These are phyloP conservation scores for Dicranocentrus wangi DNA, from an alignment of 2,888 invertebrate species.

Conservation along the genomic window DNA sequence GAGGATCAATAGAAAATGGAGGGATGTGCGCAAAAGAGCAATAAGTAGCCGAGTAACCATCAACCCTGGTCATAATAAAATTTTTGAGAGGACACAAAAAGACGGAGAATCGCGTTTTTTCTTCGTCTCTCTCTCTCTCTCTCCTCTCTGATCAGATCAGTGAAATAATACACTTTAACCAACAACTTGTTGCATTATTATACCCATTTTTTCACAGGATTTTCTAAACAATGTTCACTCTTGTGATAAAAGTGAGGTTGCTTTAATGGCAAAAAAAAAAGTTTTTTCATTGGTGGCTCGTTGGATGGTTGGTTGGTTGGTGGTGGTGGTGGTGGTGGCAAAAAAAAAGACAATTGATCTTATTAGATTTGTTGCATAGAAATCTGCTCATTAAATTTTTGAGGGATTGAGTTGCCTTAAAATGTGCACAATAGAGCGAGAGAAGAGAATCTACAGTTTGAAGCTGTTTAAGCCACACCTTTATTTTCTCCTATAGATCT, in stretches of 20 bases:
- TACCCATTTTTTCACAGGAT: too few relatives aligned
- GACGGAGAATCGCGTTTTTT: slow-evolving; percentile 3
- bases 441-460: too few relatives aligned
- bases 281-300: too few relatives aligned
- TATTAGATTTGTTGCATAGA: slow-evolving; percentile 61
- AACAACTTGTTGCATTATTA: too few relatives aligned
- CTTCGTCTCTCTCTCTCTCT: background rate
- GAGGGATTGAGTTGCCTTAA: slow-evolving; percentile 43
- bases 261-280: too few relatives aligned
- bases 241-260: too few relatives aligned
- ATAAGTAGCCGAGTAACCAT: slow-evolving; percentile 1
- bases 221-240: too few relatives aligned
- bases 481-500: slow-evolving; percentile 51
- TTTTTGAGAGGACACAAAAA: background rate
- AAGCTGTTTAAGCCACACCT: slow-evolving; percentile 59
- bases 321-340: slow-evolving; percentile 17
- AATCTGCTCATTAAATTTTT: slow-evolving; percentile 59
- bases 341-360: slow-evolving; percentile 58
- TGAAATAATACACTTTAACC: too few relatives aligned
- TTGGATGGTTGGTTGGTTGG: too few relatives aligned
- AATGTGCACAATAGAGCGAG: too few relatives aligned
- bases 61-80: slow-evolving; percentile 27
- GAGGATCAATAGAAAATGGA: background rate
- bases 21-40: background rate
- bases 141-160: too few relatives aligned